A percentile compares a stretch with the other conserved stretches of the same genome.
These are phyloP conservation scores for Hippocampus barbouri DNA, from an alignment of 2,113 vertebrate species.

Conservation along the genomic window DNA sequence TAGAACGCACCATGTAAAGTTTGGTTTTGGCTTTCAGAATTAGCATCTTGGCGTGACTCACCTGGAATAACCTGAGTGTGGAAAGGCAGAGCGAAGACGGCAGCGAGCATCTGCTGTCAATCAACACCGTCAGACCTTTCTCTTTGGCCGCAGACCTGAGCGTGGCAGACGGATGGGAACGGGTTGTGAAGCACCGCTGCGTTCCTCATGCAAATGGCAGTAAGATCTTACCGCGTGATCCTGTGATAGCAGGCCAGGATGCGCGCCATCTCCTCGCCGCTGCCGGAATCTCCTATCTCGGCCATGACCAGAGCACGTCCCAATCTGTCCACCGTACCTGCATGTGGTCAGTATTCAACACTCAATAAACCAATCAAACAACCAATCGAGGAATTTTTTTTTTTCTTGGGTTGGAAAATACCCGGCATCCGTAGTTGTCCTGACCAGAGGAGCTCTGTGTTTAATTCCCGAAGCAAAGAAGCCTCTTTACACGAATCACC, in stretches of 20 bases:
- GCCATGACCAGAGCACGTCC: constrained; percentile 78
- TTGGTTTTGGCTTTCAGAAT: background rate
- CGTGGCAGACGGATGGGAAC: constrained; percentile 13
- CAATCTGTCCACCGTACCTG: constrained; percentile 77
- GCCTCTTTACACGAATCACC: constrained; percentile 26
- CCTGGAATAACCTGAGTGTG: constrained; percentile 72
- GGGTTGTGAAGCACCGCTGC: background rate
- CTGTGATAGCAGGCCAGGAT: constrained; percentile 76
- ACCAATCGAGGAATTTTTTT: background rate
- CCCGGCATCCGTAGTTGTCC: constrained; percentile 72
- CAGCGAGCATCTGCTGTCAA: constrained; percentile 74
- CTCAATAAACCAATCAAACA: background rate
- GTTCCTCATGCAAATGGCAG: background rate
- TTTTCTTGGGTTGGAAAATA: background rate
- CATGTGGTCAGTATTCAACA: background rate
- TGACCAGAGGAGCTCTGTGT: constrained; percentile 71
- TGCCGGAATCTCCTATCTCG: constrained; percentile 56
- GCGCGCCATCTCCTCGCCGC: constrained; percentile 60
- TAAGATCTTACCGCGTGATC: constrained; percentile 75
- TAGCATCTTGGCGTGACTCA: constrained; percentile 40
- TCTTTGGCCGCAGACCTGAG: constrained; percentile 75
- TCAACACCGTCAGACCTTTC: constrained; percentile 76
- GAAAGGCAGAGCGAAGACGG: constrained; percentile 63
- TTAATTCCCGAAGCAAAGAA: constrained; percentile 62
- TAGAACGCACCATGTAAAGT: constrained; percentile 15